phyloP scores from a whole-genome alignment of 2,113 vertebrate genomes.

The Cyprinodon variegatus region DNA sequence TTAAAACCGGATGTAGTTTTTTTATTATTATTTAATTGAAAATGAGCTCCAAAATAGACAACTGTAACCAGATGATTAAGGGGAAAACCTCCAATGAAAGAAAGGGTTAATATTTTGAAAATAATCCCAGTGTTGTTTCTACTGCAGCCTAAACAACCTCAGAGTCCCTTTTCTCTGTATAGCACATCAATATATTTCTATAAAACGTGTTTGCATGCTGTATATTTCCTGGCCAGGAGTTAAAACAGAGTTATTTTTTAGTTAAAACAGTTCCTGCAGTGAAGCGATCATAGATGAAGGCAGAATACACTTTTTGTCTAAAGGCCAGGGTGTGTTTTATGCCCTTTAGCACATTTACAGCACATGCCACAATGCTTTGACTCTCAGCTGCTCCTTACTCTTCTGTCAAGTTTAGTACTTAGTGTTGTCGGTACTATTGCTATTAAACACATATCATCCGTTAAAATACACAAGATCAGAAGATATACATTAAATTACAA shows the following conservation, averaged over 20 bases:
- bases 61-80: slow-evolving; percentile 67
- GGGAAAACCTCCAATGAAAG: slow-evolving; percentile 56
- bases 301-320: slow-evolving; percentile 9
- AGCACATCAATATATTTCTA: slow-evolving; percentile 19
- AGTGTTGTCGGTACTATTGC: slow-evolving; percentile 50
- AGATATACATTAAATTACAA: too few relatives aligned
- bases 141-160: slow-evolving; percentile 43
- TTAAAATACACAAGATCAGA: neutral
- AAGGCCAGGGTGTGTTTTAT: slow-evolving; percentile 24
- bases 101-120: slow-evolving; percentile 54
- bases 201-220: slow-evolving; percentile 34
- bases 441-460: slow-evolving; percentile 27
- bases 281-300: slow-evolving; percentile 29
- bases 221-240: slow-evolving; percentile 31
- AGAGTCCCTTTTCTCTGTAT: slow-evolving; percentile 30
- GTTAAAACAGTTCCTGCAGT: slow-evolving; percentile 5
- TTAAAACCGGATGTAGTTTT: slow-evolving; percentile 59
- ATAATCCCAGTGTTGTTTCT: slow-evolving; percentile 57
- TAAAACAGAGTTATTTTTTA: neutral
- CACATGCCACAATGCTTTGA: slow-evolving; percentile 8
- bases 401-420: slow-evolving; percentile 30
- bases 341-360: slow-evolving; percentile 42
- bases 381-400: slow-evolving; percentile 17
- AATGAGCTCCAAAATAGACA: slow-evolving; percentile 57
- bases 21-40: slow-evolving; percentile 17